These are phyloP conservation scores for Sesia apiformis DNA, from an alignment of 2,888 invertebrate genomes.

Conservation along the genomic window DNA sequence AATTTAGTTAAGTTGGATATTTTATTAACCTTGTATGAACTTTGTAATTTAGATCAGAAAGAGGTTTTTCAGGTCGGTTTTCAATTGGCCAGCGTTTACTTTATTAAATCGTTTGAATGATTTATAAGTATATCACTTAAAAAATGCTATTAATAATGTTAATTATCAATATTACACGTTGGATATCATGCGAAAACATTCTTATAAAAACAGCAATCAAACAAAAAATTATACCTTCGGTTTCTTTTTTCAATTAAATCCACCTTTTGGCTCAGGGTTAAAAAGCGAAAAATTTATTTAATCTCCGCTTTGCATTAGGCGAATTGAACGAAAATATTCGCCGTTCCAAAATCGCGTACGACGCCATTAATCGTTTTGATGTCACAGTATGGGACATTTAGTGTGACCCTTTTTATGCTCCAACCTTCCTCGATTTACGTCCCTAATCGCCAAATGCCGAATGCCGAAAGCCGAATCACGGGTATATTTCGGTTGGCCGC, in stretches of 20 bases:
- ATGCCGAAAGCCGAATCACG: constrained; percentile 38
- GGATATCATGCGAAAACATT: too few relatives aligned
- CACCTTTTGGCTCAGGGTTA: constrained; percentile 4
- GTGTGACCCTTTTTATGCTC: constrained; percentile 69
- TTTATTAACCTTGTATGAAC: too few relatives aligned
- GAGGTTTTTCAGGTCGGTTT: too few relatives aligned
- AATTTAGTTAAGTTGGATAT: too few relatives aligned
- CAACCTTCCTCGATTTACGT: constrained; percentile 48
- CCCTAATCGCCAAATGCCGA: constrained; percentile 53
- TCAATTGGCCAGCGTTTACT: too few relatives aligned
- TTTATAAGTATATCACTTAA: too few relatives aligned
- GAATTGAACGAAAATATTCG: constrained; percentile 62
- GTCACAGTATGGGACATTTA: constrained; percentile 72
- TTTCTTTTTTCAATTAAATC: constrained; percentile 9
- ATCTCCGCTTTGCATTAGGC: constrained; percentile 45
- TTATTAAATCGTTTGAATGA: too few relatives aligned
- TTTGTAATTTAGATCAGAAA: too few relatives aligned
- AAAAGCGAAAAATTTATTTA: constrained; percentile 40
- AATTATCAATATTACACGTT: too few relatives aligned
- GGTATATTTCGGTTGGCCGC: constrained; percentile 31
- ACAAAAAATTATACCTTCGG: too few relatives aligned
- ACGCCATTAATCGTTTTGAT: constrained; percentile 70
- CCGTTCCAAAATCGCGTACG: constrained; percentile 43
- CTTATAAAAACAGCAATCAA: too few relatives aligned
- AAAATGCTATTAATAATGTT: too few relatives aligned